Evolutionary conservation across 2,113 vertebrate genomes (phyloP), one percentile per base, ranked within the genome.

Genomic region (Pseudorasbora parva): DNA sequence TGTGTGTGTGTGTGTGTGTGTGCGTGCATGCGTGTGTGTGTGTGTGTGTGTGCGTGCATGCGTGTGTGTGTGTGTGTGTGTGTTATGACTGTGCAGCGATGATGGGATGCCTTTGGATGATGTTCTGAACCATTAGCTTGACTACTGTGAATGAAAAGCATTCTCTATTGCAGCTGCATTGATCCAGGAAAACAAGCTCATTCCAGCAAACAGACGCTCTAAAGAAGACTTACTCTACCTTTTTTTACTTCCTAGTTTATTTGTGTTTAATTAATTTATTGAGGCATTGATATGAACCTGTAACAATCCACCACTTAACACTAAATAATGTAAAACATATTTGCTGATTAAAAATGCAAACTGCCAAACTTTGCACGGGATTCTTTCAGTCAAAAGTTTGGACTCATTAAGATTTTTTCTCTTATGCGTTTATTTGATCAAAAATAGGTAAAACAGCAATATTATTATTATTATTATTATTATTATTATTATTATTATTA

Each of bases 91-190:
- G 81, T 85, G 77, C 88, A 71, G 82, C 87, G 86, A 88, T 93
- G 92, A 91, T 92, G 92, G 92, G 92, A 94, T 93, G 91, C 87
- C 77, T 93, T 88, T 92, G 90, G 90, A 91, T 89, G 93, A 92
- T 88, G 86, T 88, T 88, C 88, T 87, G 90, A 86, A 82, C 91
- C 92, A 91, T 93, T 94, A 95, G 91, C 89, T 90, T 90, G 89
- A 91, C 91, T 89, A 88, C 74, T 73, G 87, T 82, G 83, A 84
- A 72, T 73, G 64, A 85, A 83, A 84, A 90, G 83, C 80, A 88
- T 84, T 91, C 91, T 94, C 92, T 89, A 91, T 94, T 94, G 91
- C 93, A 92, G 88, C 84, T 72, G 59, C 91, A 94, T 94, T 90
- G 94, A 94, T 94, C 87, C 78, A 85, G 54, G 74, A 54, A 86